Evolutionary conservation across 2,797 vertebrate species (phyloP).

Genomic region (Gadopsis marmoratus): DNA sequence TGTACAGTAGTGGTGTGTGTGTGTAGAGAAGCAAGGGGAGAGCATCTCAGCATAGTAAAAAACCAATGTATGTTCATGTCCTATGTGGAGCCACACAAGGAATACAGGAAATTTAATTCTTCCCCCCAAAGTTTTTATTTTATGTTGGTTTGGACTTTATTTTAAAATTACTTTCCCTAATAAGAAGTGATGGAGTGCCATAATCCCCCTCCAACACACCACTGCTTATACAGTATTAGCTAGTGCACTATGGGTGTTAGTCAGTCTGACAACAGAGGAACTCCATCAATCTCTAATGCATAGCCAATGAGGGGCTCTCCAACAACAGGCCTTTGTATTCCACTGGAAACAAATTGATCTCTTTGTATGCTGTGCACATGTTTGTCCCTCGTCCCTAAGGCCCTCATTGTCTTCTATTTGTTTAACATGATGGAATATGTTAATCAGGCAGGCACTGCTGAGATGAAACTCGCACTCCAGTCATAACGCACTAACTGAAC

Average conservation of each 20-base stretch:
- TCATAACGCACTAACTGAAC: conserved; percentile 38
- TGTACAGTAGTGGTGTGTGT: conserved; percentile 2
- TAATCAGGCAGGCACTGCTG: conserved; percentile 62
- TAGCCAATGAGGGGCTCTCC: conserved; percentile 62
- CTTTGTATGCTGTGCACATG: conserved; percentile 73
- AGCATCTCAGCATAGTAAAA: conserved; percentile 3
- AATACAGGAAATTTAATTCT: not conserved
- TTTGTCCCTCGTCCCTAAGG: conserved; percentile 62
- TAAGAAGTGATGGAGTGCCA: not conserved
- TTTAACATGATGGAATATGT: conserved; percentile 84
- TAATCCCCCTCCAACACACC: conserved; percentile 10
- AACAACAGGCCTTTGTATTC: conserved; percentile 51
- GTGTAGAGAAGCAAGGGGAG: not conserved
- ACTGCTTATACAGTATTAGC: conserved; percentile 25
- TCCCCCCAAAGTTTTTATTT: not conserved
- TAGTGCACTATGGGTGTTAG: conserved; percentile 35
- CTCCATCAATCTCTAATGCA: conserved; percentile 73
- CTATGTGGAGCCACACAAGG: not conserved
- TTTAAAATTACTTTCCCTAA: conserved; percentile 28
- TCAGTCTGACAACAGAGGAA: conserved; percentile 57
- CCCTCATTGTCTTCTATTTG: conserved; percentile 81
- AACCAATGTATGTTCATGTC: not conserved
- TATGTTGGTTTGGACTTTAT: conserved; percentile 4
- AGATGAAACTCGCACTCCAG: conserved; percentile 58
- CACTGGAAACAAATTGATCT: conserved; percentile 71